Evolutionary conservation across 2,113 vertebrate genomes (phyloP), one percentile per base, ranked within the genome.

Genomic region (Polypterus senegalus): DNA sequence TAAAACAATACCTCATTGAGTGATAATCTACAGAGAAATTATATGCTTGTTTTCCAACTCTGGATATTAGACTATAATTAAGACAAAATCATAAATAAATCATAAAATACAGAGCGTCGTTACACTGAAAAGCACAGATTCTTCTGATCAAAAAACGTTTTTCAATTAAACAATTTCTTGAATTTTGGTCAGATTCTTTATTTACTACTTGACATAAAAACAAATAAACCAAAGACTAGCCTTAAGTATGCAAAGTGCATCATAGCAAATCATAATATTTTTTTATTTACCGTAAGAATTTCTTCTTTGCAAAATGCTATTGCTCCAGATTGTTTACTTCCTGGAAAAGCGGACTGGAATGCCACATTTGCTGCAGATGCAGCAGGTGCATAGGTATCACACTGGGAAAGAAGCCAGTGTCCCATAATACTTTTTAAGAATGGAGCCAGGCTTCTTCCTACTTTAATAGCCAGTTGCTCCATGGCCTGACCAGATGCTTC

Each of bases 371-470:
- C 93, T 58, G 94, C 89, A 6, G 88, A 90, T 45, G 96, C 93
- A 55, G 95, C 93, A 46, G 95, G 94, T 3, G 84, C 76, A n/a
- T 97, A 90, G 9, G 88, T 88, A 70, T 99, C 96, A 69, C 94
- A 97, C 47, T 98, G 95, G 65, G 92, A 91, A 70, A 98, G 82
- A n/a, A 99, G 86, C 96, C 96, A 99, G 73, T 94, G 89, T 54
- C 94, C 96, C 95, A 99, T 99, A 63, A 98, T 76, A 71, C 79
- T 92, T 77, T 93, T 97, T 71, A 98, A 85, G 73, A 92, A 91
- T 49, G 96, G 96, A 63, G 96, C 96, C 70, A 99, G 78, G 64
- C 91, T 91, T 67, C 96, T 92, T 63, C 88, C 90, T 10, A 99
- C 96, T 86, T 98, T 98, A 63, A 95, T 76, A 70, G 97, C 87